Base-by-base conservation (phyloP, 2,797 vertebrate species). In the Sebastes hopkinsi region DNA sequence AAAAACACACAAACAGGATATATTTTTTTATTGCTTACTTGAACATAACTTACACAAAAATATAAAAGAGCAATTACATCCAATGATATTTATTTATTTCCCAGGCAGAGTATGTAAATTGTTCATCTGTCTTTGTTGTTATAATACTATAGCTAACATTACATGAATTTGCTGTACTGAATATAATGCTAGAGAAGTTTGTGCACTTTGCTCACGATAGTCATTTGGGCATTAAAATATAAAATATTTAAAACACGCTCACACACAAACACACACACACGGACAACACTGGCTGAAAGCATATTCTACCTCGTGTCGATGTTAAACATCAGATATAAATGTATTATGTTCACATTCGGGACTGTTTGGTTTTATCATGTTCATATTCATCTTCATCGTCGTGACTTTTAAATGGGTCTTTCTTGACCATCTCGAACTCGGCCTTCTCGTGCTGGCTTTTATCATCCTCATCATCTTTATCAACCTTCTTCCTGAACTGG, bases 401-500 rank as follows among this genome's bases (percentile, higher is more conserved):
- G 0, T 80, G 18, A 38, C 61, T 18, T 36, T 80, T 59, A 14
- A 18, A 3, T 3, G 81, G 74, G n/a, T 74, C 54, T 73, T 72
- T 93, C 38, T 73, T 88, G 8, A 73, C 36, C 93, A 93, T 87
- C 90, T 94, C 75, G 70, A 92, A 1, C 86, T 88, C 62, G 76
- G 85, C 9, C 36, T 75, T 74, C 16, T 86, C 6, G 4, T 11
- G 27, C 42, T 85, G 14, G 1, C 30, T 65, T 20, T 87, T 83
- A 4, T 93, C 67, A 8, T 92, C 91, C 1, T 96, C 55, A 2
- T 91, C 85, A 10, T 94, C 84, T 0, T 90, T 75, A 20, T 86
- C 72, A 4, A 85, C 80, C 1, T 95, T 92, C 7, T 94, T 88
- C 34, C 25, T 95, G 72, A 98, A 95, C 80, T 96, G 88, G 8